Base-by-base conservation (phyloP, 1,140 invertebrate genomes). In the Oscheius sp. region DNA sequence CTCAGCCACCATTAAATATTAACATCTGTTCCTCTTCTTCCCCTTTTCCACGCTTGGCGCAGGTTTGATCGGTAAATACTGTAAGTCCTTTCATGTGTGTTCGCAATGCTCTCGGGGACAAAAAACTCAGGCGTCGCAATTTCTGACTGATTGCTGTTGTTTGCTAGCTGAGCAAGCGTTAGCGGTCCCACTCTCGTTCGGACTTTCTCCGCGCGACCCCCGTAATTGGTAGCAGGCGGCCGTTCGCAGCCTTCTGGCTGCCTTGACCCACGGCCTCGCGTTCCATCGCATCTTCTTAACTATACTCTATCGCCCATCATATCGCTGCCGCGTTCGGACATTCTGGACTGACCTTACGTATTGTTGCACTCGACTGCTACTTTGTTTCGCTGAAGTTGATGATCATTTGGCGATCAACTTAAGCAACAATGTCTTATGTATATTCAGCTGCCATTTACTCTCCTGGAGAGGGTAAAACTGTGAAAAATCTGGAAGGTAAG, bases 201-300 rank as follows among this genome's bases (percentile, higher is more conserved):
- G 49, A 55, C 49, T 55, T 55, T 55, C 49, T 23, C 49, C 49
- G 7, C 49, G 49, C 49, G 23, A n/a, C n/a, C n/a, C 49, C 49
- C 49, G 23, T 55, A 55, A 55, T 55, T 55, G 49, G 49, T 55
- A 55, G 49, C 49, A 55, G 49, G 49, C 49, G 49, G 49, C 7
- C 49, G 49, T 55, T 55, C 49, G 49, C 49, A 55, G 49, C 49
- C 49, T 55, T 55, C 49, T 55, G 49, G 49, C 49, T 55, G 49
- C 49, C 49, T 55, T 55, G 49, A 55, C 49, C 49, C 49, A 13
- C 49, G 49, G 49, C 49, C 49, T 55, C 23, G 49, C 49, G 49
- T 55, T 55, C 49, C 49, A 55, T 55, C 23, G 49, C 49, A 55
- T 55, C 49, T 55, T 55, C 49, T 55, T 55, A 55, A 55, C 49